Conservation (phyloP, 2,888 invertebrate genomes). For the Marronus borbonicus region DNA sequence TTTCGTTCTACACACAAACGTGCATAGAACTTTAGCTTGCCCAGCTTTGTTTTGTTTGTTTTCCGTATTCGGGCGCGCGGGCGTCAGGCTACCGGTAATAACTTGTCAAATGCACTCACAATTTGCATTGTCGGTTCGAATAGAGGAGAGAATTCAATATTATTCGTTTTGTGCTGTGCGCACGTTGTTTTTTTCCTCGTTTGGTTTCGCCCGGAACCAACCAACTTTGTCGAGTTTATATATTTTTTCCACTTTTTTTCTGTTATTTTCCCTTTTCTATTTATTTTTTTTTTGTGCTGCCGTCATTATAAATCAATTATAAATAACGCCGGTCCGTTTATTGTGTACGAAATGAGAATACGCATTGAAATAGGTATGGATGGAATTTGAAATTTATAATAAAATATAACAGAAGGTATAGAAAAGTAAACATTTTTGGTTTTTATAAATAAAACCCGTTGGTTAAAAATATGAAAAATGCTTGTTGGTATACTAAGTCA, state of each 20-base stretch:
- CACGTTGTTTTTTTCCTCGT: conserved; percentile 16
- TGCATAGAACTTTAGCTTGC: conserved; percentile 44
- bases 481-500: too few relatives aligned
- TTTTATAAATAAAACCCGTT: not conserved
- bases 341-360: not conserved
- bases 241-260: not conserved
- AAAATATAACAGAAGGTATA: not conserved
- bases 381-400: conserved; percentile 4
- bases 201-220: not conserved
- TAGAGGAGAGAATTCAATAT: conserved; percentile 32
- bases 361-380: not conserved
- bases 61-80: conserved; percentile 54
- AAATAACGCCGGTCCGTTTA: not conserved
- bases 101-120: conserved; percentile 62
- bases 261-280: too few relatives aligned
- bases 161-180: conserved; percentile 3
- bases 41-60: conserved; percentile 50
- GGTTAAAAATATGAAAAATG: too few relatives aligned
- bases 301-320: conserved; percentile 27
- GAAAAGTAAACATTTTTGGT: not conserved
- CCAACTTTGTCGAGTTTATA: conserved; percentile 13
- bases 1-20: not conserved
- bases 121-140: conserved; percentile 48
- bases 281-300: not conserved
- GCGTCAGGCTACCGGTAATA: conserved; percentile 61